These are phyloP conservation scores for Mystacides longicornis DNA, from an alignment of 2,888 invertebrate species.

Conservation along the genomic window DNA sequence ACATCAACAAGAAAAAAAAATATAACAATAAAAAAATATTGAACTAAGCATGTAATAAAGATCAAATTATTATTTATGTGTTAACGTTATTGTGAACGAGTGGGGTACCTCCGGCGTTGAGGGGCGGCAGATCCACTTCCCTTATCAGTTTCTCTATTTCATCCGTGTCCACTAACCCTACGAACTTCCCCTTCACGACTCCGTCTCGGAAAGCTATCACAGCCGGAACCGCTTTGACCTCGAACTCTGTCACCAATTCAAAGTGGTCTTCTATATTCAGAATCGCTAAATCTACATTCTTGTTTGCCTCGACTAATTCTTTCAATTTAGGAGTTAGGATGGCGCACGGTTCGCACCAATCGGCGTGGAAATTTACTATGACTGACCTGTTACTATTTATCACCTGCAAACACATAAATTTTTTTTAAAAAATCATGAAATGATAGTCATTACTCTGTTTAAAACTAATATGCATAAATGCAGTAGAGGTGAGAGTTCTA, in stretches of 20 bases:
- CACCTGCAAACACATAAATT: conserved; percentile 42
- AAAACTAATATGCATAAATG: too few species aligned
- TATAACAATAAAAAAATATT: not conserved
- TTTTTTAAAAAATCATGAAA: too few species aligned
- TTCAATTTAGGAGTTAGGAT: conserved; percentile 77
- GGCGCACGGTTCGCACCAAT: conserved; percentile 88
- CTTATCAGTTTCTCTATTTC: conserved; percentile 74
- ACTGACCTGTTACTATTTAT: conserved; percentile 79
- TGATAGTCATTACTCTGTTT: too few species aligned
- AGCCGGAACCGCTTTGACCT: conserved; percentile 77
- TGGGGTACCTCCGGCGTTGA: not conserved
- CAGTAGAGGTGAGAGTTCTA: too few species aligned
- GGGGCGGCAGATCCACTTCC: conserved; percentile 39
- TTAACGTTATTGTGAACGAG: not conserved
- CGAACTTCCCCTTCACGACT: conserved; percentile 78
- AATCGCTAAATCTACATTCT: conserved; percentile 68
- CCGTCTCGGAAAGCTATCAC: conserved; percentile 77
- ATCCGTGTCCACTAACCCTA: conserved; percentile 73
- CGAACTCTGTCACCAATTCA: conserved; percentile 72
- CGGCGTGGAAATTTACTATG: conserved; percentile 87
- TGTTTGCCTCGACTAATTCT: conserved; percentile 64
- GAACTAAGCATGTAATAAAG: not conserved
- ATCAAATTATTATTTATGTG: not conserved
- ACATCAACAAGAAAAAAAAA: not conserved
- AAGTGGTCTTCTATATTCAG: conserved; percentile 77